Evolutionary conservation across 1,140 invertebrate species (phyloP).

Genomic region (Melipona quadrifasciata): DNA sequence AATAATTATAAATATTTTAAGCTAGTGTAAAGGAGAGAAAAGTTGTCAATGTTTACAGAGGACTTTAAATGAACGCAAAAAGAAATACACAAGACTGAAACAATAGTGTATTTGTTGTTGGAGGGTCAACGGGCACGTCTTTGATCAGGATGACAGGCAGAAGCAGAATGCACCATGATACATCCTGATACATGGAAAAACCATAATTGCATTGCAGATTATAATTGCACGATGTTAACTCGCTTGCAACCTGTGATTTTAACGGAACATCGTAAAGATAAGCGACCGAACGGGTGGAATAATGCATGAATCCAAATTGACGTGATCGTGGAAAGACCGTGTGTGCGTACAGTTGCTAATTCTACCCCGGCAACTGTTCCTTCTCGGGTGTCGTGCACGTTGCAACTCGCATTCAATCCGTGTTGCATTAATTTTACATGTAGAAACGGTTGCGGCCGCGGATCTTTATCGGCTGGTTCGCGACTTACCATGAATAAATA

Average conservation of each 20-base stretch:
- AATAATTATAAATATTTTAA: too few species aligned
- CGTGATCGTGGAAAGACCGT: background rate
- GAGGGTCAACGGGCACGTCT: constrained; percentile 50
- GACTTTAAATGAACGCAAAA: background rate
- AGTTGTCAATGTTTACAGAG: background rate
- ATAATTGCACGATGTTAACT: constrained; percentile 12
- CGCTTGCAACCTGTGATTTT: background rate
- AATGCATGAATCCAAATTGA: background rate
- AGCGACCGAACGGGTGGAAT: background rate
- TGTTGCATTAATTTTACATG: constrained; percentile 10
- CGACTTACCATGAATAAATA: constrained; percentile 42
- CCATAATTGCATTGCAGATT: constrained; percentile 31
- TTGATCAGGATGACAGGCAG: constrained; percentile 44
- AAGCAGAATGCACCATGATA: background rate
- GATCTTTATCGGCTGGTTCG: constrained; percentile 26
- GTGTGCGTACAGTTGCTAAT: background rate
- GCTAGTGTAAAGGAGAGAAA: background rate
- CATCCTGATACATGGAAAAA: constrained; percentile 26
- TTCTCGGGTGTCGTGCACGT: background rate
- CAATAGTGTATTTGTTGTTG: constrained; percentile 40
- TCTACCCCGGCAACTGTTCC: background rate
- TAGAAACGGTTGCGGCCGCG: background rate
- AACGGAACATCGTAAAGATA: constrained; percentile 14
- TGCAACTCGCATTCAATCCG: background rate
- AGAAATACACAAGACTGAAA: background rate